Evolutionary conservation across 2,797 vertebrate species (phyloP).

Genomic region (Limnodromus scolopaceus): DNA sequence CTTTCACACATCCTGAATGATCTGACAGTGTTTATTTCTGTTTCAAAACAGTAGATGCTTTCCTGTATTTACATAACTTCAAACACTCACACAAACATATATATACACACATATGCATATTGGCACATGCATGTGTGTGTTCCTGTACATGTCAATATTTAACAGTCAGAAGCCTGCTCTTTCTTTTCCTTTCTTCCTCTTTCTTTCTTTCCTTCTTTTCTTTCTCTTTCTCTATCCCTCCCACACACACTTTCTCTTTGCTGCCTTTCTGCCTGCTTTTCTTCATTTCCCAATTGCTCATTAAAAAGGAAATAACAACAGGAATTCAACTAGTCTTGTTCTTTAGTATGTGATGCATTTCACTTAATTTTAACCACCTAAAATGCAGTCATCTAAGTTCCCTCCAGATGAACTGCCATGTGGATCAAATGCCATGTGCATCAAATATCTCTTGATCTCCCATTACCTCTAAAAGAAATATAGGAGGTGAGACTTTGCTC

Average conservation of each 20-base stretch:
- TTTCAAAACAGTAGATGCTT: slow-evolving; percentile 1
- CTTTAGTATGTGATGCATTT: neutral
- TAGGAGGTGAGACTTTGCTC: neutral
- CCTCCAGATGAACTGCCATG: neutral
- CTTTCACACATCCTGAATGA: neutral
- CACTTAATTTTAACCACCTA: neutral
- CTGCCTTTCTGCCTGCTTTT: neutral
- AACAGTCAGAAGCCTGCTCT: neutral
- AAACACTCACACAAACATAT: neutral
- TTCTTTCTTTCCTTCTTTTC: no score
- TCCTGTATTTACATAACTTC: neutral
- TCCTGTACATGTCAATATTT: neutral
- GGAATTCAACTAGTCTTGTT: neutral
- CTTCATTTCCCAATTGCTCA: neutral
- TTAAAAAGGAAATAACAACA: neutral
- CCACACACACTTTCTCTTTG: no score
- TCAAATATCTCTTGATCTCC: neutral
- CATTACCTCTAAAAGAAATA: neutral
- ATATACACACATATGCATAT: no score
- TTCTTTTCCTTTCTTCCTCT: no score
- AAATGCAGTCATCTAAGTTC: neutral
- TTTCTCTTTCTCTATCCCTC: neutral
- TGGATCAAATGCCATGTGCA: neutral
- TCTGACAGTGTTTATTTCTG: neutral
- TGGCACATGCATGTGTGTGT: neutral